Conservation (phyloP, 2,113 vertebrate genomes). For the Silurus glanis region DNA sequence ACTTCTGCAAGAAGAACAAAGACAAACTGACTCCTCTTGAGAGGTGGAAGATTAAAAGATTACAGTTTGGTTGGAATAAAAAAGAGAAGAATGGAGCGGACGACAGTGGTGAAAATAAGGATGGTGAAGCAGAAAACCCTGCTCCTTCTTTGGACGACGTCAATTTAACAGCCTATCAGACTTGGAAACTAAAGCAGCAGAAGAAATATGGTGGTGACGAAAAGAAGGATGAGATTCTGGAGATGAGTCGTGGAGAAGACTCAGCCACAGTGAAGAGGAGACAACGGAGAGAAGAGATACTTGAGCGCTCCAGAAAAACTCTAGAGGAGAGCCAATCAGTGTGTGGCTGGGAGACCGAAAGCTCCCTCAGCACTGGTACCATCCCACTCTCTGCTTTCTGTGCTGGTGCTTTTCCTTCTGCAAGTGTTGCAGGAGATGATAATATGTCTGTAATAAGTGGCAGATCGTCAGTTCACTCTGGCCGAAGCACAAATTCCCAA, state of each 20-base stretch:
- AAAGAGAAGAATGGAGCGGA: constrained; percentile 74
- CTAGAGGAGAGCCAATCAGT: constrained; percentile 91
- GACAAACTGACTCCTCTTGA: constrained; percentile 87
- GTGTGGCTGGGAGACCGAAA: constrained; percentile 83
- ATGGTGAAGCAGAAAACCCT: constrained; percentile 54
- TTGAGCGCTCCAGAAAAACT: constrained; percentile 84
- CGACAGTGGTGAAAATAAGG: constrained; percentile 56
- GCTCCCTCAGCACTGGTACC: constrained; percentile 75
- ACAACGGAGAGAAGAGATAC: constrained; percentile 85
- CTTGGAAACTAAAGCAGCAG: constrained; percentile 90
- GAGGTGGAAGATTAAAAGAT: constrained; percentile 91
- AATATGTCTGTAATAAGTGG: constrained; percentile 80
- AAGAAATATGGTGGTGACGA: constrained; percentile 83
- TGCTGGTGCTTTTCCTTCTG: constrained; percentile 61
- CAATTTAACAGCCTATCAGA: constrained; percentile 87
- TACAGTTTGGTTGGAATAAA: constrained; percentile 95
- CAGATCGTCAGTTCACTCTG: constrained; percentile 71
- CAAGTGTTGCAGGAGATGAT: constrained; percentile 72
- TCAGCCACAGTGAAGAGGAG: constrained; percentile 75
- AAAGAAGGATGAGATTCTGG: constrained; percentile 81
- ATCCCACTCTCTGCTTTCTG: constrained; percentile 88
- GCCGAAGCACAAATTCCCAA: constrained; percentile 61
- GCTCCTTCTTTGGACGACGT: constrained; percentile 71
- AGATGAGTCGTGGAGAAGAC: constrained; percentile 81
- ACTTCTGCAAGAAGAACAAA: constrained; percentile 91